These are phyloP conservation scores for Tolmerus cingulatus DNA, from an alignment of 2,888 invertebrate genomes.

Conservation along the genomic window DNA sequence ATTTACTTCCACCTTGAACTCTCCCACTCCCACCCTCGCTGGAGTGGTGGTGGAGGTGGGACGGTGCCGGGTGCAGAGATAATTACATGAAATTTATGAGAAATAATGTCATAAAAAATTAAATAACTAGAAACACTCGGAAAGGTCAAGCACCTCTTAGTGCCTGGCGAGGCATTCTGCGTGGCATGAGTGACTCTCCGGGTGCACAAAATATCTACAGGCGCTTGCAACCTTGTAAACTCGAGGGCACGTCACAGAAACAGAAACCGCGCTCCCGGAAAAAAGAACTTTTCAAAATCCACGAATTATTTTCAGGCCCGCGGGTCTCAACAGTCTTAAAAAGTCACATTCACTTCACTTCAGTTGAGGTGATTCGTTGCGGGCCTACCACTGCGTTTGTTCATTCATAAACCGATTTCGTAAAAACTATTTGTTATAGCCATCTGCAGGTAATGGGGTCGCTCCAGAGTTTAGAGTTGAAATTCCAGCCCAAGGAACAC, in stretches of 20 bases:
- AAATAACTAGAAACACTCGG: neutral
- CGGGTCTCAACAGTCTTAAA: neutral
- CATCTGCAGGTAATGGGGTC: neutral
- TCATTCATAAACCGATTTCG: slow-evolving; percentile 12
- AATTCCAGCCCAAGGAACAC: neutral
- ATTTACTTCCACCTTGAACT: slow-evolving; percentile 24
- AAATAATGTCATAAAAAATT: slow-evolving; percentile 7
- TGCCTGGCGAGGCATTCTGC: neutral
- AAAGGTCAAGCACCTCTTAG: slow-evolving; percentile 22
- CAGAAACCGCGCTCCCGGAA: neutral
- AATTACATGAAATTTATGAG: neutral
- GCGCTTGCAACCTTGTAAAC: neutral
- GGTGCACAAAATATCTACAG: neutral
- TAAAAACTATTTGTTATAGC: neutral
- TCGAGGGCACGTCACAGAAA: neutral
- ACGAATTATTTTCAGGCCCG: neutral
- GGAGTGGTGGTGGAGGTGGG: neutral
- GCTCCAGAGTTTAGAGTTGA: neutral
- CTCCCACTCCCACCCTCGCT: neutral
- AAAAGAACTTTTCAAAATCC: neutral
- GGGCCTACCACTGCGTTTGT: neutral
- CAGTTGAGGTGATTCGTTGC: neutral
- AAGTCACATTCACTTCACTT: neutral
- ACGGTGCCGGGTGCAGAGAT: neutral
- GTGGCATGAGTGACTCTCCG: neutral